These are phyloP conservation scores for Motacilla alba DNA, from an alignment of 2,113 vertebrate species.

Conservation along the genomic window DNA sequence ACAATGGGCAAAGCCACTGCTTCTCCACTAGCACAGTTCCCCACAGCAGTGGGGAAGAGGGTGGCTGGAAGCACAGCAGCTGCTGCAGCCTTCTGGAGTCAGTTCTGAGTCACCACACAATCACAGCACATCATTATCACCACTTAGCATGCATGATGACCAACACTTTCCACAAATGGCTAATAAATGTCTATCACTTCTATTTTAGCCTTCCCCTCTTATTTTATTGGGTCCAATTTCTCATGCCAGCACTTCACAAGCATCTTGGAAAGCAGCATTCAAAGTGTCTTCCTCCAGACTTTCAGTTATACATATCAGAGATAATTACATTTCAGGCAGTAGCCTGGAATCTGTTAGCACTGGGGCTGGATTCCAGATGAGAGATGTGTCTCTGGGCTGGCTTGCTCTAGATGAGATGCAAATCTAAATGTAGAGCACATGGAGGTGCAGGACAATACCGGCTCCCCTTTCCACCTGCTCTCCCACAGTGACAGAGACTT, in stretches of 20 bases:
- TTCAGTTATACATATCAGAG: neutral
- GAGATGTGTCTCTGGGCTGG: neutral
- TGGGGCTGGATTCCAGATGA: neutral
- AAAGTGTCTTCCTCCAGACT: neutral
- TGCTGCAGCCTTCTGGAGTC: neutral
- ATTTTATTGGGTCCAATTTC: neutral
- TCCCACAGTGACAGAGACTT: neutral
- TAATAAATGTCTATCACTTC: neutral
- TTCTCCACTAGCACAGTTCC: neutral
- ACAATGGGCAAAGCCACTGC: neutral
- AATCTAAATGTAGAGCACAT: neutral
- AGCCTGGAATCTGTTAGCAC: neutral
- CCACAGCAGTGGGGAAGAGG: neutral
- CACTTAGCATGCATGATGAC: neutral
- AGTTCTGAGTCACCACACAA: neutral
- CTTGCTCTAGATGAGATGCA: neutral
- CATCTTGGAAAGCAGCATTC: neutral
- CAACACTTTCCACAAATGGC: neutral
- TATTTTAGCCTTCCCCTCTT: neutral
- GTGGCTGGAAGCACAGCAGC: neutral
- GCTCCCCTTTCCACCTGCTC: neutral
- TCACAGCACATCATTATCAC: neutral
- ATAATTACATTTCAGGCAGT: neutral
- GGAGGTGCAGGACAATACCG: neutral
- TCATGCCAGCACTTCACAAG: neutral